Conservation (phyloP, 1,140 invertebrate genomes). For the Mycetomoellerius zeteki region DNA sequence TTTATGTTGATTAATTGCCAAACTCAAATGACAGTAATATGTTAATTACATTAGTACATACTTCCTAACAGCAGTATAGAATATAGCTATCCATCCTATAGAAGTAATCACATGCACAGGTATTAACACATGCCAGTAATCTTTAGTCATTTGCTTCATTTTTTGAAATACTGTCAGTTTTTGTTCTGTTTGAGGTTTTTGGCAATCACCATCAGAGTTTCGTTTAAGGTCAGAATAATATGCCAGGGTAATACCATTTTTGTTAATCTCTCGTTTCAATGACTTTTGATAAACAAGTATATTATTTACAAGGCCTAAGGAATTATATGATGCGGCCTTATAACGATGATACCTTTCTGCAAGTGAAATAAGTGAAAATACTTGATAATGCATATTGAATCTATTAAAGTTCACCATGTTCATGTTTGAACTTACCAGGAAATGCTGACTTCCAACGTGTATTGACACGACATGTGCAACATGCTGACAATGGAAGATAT, state of each 20-base stretch:
- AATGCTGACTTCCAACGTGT: slow-evolving; percentile 46
- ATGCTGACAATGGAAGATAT: slow-evolving; percentile 56
- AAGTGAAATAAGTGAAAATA: slow-evolving; percentile 36
- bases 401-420: neutral
- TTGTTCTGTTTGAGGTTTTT: slow-evolving; percentile 50
- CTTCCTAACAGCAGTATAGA: slow-evolving; percentile 96
- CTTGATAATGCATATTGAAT: neutral
- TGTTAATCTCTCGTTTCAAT: slow-evolving; percentile 13
- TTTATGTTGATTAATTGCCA: neutral
- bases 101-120: slow-evolving; percentile 96
- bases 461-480: slow-evolving; percentile 31
- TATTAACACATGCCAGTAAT: slow-evolving; percentile 97
- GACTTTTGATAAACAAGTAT: slow-evolving; percentile 29
- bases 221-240: slow-evolving; percentile 54
- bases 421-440: slow-evolving; percentile 62
- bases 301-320: slow-evolving; percentile 53
- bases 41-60: slow-evolving; percentile 83
- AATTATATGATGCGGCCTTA: slow-evolving; percentile 32
- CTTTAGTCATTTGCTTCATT: slow-evolving; percentile 96
- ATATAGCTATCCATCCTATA: slow-evolving; percentile 93
- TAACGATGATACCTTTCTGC: slow-evolving; percentile 55
- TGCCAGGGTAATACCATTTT: slow-evolving; percentile 13
- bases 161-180: slow-evolving; percentile 91
- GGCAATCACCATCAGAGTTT: neutral
- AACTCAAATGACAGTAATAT: neutral